These are phyloP conservation scores for Falco novaeseelandiae DNA, from an alignment of 2,797 vertebrate genomes.

Conservation along the genomic window DNA sequence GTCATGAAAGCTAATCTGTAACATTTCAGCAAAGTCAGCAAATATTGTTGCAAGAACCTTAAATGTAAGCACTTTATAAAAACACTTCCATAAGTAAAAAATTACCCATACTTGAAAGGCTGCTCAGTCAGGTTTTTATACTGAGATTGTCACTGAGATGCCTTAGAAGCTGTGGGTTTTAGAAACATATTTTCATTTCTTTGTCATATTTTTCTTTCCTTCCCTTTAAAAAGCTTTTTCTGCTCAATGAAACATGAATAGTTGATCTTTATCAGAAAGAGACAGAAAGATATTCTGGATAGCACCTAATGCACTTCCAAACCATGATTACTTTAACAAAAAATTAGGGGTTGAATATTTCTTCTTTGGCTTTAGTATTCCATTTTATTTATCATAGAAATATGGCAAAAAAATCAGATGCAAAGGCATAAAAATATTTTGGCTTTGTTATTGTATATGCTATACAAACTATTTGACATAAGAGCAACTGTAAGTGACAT, in stretches of 20 bases:
- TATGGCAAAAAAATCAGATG: not conserved
- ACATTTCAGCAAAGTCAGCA: conserved; percentile 18
- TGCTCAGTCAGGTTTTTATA: conserved; percentile 1
- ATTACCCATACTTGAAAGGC: not conserved
- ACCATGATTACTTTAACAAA: not conserved
- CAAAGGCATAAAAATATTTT: not conserved
- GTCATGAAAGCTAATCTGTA: not conserved
- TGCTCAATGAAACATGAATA: not conserved
- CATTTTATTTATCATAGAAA: not conserved
- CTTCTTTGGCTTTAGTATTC: not conserved
- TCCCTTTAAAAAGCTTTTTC: not conserved
- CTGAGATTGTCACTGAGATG: not conserved
- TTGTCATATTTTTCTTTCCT: conserved; percentile 23
- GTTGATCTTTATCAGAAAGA: conserved; percentile 5
- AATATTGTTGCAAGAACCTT: conserved; percentile 3
- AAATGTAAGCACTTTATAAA: conserved; percentile 22
- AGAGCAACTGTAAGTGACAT: not conserved
- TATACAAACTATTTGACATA: not conserved
- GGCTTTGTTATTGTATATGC: not conserved
- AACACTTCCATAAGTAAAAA: conserved; percentile 25
- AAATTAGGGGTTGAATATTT: not conserved
- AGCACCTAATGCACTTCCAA: not conserved
- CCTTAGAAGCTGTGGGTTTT: conserved; percentile 7
- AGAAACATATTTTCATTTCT: conserved; percentile 11
- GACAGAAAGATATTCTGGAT: not conserved